Conservation (phyloP, 1,140 invertebrate species). For the Phthorimaea operculella region DNA sequence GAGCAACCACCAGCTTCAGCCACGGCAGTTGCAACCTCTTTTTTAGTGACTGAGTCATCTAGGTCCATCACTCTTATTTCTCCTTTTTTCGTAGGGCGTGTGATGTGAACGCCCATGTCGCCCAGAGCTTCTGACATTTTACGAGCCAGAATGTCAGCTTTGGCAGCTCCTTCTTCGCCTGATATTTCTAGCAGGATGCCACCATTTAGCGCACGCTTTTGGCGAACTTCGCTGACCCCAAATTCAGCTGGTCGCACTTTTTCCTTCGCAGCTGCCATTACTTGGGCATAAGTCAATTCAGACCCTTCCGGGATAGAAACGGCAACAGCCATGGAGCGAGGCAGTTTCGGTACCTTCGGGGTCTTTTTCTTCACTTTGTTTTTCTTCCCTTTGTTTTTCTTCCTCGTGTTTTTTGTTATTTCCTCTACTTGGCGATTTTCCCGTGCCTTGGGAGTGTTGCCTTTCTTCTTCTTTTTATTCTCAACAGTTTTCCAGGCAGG, state of each 20-base stretch:
- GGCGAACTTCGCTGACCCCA: constrained; percentile 7
- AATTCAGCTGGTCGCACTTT: constrained; percentile 9
- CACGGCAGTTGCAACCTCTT: constrained; percentile 16
- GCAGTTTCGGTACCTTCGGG: constrained; percentile 1
- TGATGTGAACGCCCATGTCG: constrained; percentile 9
- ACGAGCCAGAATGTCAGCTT: constrained; percentile 15
- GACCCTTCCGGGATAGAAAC: constrained; percentile 10
- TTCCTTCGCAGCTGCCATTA: constrained; percentile 15
- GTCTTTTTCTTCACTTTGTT: neutral
- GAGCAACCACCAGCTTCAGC: constrained; percentile 15
- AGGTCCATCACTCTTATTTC: constrained; percentile 18
- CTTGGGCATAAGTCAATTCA: constrained; percentile 7
- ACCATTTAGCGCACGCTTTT: constrained; percentile 8
- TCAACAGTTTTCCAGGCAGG: no score
- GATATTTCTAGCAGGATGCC: constrained; percentile 10
- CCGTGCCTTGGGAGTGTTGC: no score
- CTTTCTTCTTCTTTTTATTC: no score
- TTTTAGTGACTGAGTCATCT: constrained; percentile 14
- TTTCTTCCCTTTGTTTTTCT: no score
- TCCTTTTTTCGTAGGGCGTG: constrained; percentile 12
- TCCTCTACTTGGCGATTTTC: no score
- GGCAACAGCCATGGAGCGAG: constrained; percentile 9
- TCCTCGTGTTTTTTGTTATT: no score
- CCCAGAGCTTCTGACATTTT: constrained; percentile 2
- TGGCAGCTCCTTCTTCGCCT: constrained; percentile 6